Conservation (phyloP, 2,113 vertebrate species). For the Aldabrachelys gigantea region DNA sequence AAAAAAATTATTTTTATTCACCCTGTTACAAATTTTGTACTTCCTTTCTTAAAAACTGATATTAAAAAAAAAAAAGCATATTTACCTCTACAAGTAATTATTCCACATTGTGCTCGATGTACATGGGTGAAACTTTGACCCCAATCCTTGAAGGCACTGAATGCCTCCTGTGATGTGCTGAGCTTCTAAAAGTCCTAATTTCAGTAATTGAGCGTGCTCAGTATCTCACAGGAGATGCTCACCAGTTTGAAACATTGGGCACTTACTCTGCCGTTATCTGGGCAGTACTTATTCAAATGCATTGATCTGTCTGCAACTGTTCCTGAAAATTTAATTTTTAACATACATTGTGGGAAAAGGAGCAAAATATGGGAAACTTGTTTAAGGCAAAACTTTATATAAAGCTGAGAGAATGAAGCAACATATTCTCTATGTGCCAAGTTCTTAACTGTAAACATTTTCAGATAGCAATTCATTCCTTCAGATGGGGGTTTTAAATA, state of each 20-base stretch:
- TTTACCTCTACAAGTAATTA: too few species aligned
- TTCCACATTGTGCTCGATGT: too few species aligned
- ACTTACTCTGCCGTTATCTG: neutral
- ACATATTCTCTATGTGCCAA: neutral
- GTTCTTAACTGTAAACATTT: neutral
- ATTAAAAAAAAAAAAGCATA: too few species aligned
- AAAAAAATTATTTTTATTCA: too few species aligned
- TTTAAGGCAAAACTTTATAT: neutral
- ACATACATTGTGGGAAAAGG: neutral
- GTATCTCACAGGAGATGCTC: neutral
- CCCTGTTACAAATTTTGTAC: too few species aligned
- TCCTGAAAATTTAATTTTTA: neutral
- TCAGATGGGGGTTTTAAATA: neutral
- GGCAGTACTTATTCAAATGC: neutral
- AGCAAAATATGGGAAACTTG: neutral
- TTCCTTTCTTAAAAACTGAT: too few species aligned
- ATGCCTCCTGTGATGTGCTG: neutral
- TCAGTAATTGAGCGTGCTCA: neutral
- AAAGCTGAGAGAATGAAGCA: neutral
- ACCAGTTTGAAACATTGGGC: neutral
- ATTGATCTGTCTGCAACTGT: neutral
- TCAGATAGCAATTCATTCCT: neutral
- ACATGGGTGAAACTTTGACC: neutral
- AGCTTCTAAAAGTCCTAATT: rapidly evolving
- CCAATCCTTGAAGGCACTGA: neutral